Percentiles rank a stretch among this genome's conserved stretches.
Conservation (phyloP, 2,888 invertebrate species). For the Lymantria monacha region DNA sequence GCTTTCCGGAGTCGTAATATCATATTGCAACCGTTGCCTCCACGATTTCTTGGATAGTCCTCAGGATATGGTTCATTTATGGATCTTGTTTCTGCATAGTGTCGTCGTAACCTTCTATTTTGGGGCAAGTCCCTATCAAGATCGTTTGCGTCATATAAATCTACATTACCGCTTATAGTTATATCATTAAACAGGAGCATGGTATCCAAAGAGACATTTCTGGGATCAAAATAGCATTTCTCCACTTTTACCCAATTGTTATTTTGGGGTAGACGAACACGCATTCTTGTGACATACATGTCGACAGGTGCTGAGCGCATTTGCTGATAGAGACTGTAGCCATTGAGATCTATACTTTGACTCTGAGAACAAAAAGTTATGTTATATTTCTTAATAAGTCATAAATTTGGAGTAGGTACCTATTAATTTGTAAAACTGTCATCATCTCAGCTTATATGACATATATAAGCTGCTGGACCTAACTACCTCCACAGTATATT, state of each 20-base stretch:
- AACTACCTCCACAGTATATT: too few relatives aligned
- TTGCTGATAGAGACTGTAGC: constrained; percentile 85
- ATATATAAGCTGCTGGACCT: too few relatives aligned
- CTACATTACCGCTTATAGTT: constrained; percentile 89
- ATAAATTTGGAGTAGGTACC: too few relatives aligned
- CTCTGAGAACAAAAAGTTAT: constrained; percentile 47
- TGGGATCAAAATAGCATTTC: constrained; percentile 88
- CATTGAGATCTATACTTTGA: constrained; percentile 81
- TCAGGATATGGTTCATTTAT: constrained; percentile 50
- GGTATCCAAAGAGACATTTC: constrained; percentile 88
- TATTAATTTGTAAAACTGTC: too few relatives aligned
- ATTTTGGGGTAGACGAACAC: constrained; percentile 85
- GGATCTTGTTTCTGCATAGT: constrained; percentile 64
- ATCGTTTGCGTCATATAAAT: constrained; percentile 77
- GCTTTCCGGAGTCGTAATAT: constrained; percentile 88
- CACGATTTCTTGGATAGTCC: constrained; percentile 55
- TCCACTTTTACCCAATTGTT: constrained; percentile 88
- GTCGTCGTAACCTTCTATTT: constrained; percentile 52
- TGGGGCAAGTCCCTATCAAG: constrained; percentile 59
- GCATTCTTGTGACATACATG: constrained; percentile 87
- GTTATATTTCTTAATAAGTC: not conserved
- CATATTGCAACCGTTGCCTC: constrained; percentile 87
- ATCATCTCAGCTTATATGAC: too few relatives aligned
- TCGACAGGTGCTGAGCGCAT: constrained; percentile 84
- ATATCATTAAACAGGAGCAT: constrained; percentile 90